phyloP scores from a whole-genome alignment of 2,113 vertebrate species.

The Macquaria ambigua region DNA sequence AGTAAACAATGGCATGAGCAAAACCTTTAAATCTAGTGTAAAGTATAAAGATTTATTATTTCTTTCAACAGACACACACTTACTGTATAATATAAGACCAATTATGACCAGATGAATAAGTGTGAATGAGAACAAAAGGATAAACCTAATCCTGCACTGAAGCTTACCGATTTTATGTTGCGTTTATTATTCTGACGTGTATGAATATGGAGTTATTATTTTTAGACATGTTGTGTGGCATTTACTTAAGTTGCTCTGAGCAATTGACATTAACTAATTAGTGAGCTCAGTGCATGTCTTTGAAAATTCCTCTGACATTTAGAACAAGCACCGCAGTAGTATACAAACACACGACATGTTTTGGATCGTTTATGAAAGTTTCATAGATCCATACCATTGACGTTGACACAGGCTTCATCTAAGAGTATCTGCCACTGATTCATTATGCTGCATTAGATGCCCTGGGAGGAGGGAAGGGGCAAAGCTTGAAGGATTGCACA shows the following conservation, averaged over 20 bases:
- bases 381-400: slow-evolving; percentile 51
- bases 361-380: slow-evolving; percentile 53
- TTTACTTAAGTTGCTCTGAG: slow-evolving; percentile 36
- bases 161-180: slow-evolving; percentile 42
- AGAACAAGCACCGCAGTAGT: slow-evolving; percentile 13
- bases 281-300: slow-evolving; percentile 17
- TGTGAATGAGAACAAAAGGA: slow-evolving; percentile 1
- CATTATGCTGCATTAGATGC: slow-evolving; percentile 71
- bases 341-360: slow-evolving; percentile 37
- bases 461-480: slow-evolving; percentile 67
- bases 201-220: slow-evolving; percentile 14
- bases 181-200: slow-evolving; percentile 49
- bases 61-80: neutral
- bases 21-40: neutral
- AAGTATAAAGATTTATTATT: too few species aligned
- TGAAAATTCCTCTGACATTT: slow-evolving; percentile 59
- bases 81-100: neutral
- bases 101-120: neutral
- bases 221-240: slow-evolving; percentile 17
- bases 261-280: slow-evolving; percentile 44
- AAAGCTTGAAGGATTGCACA: slow-evolving; percentile 67
- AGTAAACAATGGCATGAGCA: neutral
- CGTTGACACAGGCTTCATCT: slow-evolving; percentile 58
- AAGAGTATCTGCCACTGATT: slow-evolving; percentile 69
- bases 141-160: slow-evolving; percentile 25